phyloP scores from a whole-genome alignment of 2,113 vertebrate genomes.

The Brachyhypopomus occidentalis region DNA sequence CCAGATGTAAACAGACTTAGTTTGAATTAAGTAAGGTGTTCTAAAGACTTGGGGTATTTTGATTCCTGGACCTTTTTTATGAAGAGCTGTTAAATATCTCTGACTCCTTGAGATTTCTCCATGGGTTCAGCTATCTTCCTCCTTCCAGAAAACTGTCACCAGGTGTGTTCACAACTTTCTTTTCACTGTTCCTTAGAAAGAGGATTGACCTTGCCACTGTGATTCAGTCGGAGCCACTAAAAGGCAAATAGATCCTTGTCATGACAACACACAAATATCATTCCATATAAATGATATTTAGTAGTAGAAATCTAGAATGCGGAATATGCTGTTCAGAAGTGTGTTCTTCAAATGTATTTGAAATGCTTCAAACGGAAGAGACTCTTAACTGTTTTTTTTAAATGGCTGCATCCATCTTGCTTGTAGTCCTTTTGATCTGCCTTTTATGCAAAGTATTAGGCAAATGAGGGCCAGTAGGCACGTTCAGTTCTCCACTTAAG shows the following conservation, averaged over 20 bases:
- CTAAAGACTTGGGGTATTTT: not conserved
- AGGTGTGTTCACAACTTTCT: conserved; percentile 25
- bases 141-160: conserved; percentile 31
- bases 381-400: conserved; percentile 7
- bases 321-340: not conserved
- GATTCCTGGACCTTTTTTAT: not conserved
- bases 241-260: conserved; percentile 10
- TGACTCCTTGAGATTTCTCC: not conserved
- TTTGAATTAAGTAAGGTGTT: not conserved
- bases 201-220: not conserved
- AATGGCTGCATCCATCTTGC: not conserved
- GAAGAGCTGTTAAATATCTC: too few species aligned
- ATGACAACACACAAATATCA: not conserved
- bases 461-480: not conserved
- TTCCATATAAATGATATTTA: not conserved
- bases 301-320: not conserved
- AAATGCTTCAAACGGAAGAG: too few species aligned
- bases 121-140: conserved; percentile 5
- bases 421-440: not conserved
- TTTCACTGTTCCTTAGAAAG: not conserved
- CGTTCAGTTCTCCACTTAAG: not conserved
- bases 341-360: not conserved
- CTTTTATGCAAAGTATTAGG: not conserved
- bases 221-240: not conserved
- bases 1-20: not conserved